Base-by-base conservation (phyloP, 2,113 vertebrate species). In the Hemibagrus wyckioides region DNA sequence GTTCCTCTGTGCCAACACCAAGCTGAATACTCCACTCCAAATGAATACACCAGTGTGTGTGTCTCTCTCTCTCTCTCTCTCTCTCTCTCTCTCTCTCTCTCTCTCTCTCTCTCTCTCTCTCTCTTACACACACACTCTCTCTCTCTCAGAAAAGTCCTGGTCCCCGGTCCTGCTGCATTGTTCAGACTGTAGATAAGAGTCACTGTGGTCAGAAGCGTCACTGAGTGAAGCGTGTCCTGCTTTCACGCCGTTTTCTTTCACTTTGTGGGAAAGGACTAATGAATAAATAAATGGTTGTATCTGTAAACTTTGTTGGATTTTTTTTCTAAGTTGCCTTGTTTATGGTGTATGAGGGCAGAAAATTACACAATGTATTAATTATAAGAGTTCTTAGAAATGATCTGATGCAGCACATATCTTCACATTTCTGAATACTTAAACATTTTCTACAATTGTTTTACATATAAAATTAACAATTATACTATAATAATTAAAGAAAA, bases 271-370 rank as follows among this genome's bases (percentile, higher is more conserved):
- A 71, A 33, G 54, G 50, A 86, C 84, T 91, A 90, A 92, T 92
- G 92, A 94, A 82, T 93, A 94, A 95, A 92, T 71, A 73, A 76
- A 76, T 50, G 88, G 93, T 94, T 94, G 93, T 92, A 94, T 93
- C 39, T 94, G 94, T 48, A 87, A 79, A 75, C 5, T 59, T 67
- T 77, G 25, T 85, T 41, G n/a, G 30, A 1, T 36, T 67, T 15
- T 71, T 14, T 56, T 41, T 17, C 1, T 28, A 8, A 0, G 0
- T 54, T 50, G 4, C n/a, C 23, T 28, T 52, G 0, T 69, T 65
- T 25, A 59, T 25, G 9, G 33, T 23, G 3, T 75, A 28, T 25
- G 10, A 23, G 7, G 1, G 71, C 19, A 71, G 39, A 21, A 69
- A 65, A 8, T 6, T 28, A 28, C n/a, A n/a, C n/a, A n/a, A n/a